A percentile compares a stretch with the other conserved stretches of the same genome.
Conservation (phyloP, 2,113 vertebrate genomes). For the Phaethon lepturus region DNA sequence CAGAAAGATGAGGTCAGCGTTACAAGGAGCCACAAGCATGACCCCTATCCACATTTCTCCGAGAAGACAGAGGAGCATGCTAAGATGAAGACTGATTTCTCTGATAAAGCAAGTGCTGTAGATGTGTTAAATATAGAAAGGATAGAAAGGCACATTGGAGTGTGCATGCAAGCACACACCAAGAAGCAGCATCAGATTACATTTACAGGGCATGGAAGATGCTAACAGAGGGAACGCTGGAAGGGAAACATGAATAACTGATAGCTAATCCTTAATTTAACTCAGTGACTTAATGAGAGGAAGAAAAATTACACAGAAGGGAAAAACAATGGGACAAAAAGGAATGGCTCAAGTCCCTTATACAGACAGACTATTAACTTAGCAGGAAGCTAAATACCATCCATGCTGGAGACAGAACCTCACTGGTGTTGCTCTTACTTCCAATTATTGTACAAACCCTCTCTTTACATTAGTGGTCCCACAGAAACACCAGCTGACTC, state of each 20-base stretch:
- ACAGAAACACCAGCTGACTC: not conserved
- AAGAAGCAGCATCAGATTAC: not conserved
- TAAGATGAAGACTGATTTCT: not conserved
- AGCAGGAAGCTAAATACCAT: slow-evolving; percentile 26
- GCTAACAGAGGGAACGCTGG: not conserved
- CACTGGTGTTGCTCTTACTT: not conserved
- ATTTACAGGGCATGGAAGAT: not conserved
- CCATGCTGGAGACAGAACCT: not conserved
- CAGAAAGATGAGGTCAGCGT: not conserved
- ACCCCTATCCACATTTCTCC: not conserved
- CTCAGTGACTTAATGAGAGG: not conserved
- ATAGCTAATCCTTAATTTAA: slow-evolving; percentile 33
- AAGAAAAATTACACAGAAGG: not conserved
- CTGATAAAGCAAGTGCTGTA: not conserved
- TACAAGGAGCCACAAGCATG: not conserved
- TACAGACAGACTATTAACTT: not conserved
- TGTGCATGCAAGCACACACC: not conserved
- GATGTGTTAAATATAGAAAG: not conserved
- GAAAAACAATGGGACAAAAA: slow-evolving; percentile 8
- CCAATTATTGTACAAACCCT: not conserved
- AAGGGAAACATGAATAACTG: not conserved
- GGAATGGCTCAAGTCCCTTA: not conserved
- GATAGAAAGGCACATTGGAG: not conserved
- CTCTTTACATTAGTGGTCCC: not conserved
- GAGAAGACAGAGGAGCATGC: not conserved